A percentile compares a stretch with the other conserved stretches of the same genome.
These are phyloP conservation scores for Apodemia zela DNA, from an alignment of 2,888 invertebrate genomes.

Conservation along the genomic window DNA sequence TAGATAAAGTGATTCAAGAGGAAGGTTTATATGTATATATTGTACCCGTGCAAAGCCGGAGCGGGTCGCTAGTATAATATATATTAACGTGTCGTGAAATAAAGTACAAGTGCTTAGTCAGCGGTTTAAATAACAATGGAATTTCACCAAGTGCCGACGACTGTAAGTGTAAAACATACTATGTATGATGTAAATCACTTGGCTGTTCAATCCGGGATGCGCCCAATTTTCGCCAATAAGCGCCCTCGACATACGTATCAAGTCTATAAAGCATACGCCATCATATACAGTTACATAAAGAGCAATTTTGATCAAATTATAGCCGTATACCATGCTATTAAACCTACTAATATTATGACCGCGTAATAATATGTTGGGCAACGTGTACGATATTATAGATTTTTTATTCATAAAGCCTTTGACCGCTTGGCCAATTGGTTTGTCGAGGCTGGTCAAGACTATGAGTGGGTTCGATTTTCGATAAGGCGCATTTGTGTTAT, in stretches of 20 bases:
- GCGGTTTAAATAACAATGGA: too few species aligned
- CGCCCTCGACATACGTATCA: constrained; percentile 58
- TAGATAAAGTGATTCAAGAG: too few species aligned
- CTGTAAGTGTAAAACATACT: too few species aligned
- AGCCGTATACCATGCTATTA: neutral
- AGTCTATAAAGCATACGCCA: constrained; percentile 52
- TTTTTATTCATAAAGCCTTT: neutral
- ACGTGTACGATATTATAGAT: neutral
- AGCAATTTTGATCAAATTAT: constrained; percentile 44
- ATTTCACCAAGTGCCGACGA: too few species aligned
- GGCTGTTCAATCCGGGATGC: constrained; percentile 71
- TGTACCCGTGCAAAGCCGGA: too few species aligned
- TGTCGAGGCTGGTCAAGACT: too few species aligned
- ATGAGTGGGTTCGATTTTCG: too few species aligned
- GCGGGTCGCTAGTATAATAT: too few species aligned
- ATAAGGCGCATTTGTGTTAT: too few species aligned
- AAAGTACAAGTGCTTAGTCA: too few species aligned
- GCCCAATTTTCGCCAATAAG: constrained; percentile 79
- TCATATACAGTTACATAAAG: constrained; percentile 50
- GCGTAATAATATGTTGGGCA: neutral
- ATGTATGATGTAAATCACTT: constrained; percentile 74
- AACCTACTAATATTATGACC: neutral
- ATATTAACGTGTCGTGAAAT: too few species aligned
- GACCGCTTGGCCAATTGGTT: neutral
- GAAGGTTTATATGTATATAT: too few species aligned